These are phyloP conservation scores for Drosophila niveifrons DNA, from an alignment of 2,888 invertebrate species.

Conservation along the genomic window DNA sequence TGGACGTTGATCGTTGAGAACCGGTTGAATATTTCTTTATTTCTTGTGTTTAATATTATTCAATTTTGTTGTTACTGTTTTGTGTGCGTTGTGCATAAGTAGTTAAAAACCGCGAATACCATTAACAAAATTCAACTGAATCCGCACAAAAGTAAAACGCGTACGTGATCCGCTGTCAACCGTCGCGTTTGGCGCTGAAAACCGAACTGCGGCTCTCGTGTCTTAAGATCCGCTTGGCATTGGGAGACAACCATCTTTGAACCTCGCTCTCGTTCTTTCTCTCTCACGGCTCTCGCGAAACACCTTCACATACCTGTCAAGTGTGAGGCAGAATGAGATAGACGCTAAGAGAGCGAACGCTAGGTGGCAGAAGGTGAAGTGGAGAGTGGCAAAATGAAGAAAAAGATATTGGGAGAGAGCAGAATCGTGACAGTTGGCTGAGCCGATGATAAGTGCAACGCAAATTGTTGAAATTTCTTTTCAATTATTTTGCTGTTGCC, in stretches of 20 bases:
- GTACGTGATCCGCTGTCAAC: conserved; percentile 36
- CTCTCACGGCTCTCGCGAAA: conserved; percentile 30
- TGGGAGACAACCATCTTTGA: conserved; percentile 41
- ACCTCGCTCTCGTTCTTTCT: conserved; percentile 16
- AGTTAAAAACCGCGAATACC: conserved; percentile 54
- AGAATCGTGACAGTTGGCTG: conserved; percentile 59
- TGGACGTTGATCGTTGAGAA: conserved; percentile 48
- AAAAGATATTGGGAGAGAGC: conserved; percentile 31
- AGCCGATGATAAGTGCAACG: conserved; percentile 67
- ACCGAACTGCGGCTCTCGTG: conserved; percentile 50
- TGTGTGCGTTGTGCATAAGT: conserved; percentile 57
- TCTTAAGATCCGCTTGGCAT: conserved; percentile 56
- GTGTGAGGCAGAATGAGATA: not conserved
- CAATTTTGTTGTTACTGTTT: conserved; percentile 54
- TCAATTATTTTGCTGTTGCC: conserved; percentile 60
- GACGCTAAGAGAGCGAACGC: not conserved
- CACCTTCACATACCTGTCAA: conserved; percentile 20
- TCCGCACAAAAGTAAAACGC: conserved; percentile 1
- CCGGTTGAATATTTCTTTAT: conserved; percentile 60
- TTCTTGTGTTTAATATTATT: conserved; percentile 47
- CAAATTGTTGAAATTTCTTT: conserved; percentile 76
- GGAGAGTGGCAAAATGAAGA: not conserved
- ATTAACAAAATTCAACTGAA: conserved; percentile 17
- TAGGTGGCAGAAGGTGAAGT: not conserved
- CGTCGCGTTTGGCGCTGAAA: conserved; percentile 56